Evolutionary conservation across 2,797 vertebrate genomes (phyloP).

Genomic region (Coracias cyanogaster): DNA sequence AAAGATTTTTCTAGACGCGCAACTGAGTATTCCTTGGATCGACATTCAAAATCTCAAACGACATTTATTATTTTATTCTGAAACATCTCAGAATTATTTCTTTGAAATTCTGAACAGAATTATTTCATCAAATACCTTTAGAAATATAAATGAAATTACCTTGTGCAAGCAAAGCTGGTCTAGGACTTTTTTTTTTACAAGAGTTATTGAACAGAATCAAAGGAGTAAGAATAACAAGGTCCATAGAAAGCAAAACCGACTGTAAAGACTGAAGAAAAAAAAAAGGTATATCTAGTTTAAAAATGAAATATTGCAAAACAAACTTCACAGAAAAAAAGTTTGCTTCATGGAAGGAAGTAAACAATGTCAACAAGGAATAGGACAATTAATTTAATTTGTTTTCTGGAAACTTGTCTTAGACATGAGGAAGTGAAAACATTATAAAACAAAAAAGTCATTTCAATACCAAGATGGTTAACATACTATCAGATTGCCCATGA

Average conservation of each 20-base stretch:
- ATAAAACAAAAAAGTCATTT: neutral
- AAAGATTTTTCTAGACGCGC: neutral
- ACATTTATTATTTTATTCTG: neutral
- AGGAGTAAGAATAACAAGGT: neutral
- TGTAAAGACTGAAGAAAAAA: neutral
- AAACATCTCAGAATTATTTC: neutral
- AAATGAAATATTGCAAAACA: neutral
- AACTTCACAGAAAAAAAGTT: neutral
- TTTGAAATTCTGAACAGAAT: neutral
- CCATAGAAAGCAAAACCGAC: neutral
- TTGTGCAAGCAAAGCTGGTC: neutral
- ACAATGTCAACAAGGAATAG: fast-evolving
- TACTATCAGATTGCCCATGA: neutral
- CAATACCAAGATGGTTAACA: neutral
- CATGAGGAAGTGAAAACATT: neutral
- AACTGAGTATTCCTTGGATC: neutral
- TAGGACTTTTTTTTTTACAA: neutral
- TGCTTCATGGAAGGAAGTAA: neutral
- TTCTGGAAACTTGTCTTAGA: neutral
- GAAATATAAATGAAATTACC: neutral
- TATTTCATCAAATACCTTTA: neutral
- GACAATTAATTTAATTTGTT: neutral
- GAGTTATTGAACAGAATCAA: neutral
- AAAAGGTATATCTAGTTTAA: neutral
- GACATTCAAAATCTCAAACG: neutral